Evolutionary conservation across 2,797 vertebrate species (phyloP).

Genomic region (Anabas testudineus): DNA sequence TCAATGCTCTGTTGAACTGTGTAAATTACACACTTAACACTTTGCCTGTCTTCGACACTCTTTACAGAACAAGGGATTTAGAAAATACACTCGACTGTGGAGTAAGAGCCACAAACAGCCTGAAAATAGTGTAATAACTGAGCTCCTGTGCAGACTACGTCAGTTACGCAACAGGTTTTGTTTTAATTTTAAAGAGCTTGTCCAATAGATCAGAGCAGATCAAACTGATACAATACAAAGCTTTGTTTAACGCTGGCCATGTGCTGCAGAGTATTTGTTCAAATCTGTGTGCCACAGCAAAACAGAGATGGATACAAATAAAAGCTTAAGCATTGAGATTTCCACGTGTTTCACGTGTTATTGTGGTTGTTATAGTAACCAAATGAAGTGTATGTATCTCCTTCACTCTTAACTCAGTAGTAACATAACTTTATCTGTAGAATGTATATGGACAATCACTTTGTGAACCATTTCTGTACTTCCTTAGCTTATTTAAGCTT

Average conservation of each 20-base stretch:
- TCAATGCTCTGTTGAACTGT: conserved; percentile 69
- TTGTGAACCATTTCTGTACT: no score
- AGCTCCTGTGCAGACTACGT: neutral
- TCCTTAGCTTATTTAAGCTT: no score
- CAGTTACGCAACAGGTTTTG: neutral
- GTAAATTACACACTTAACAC: conserved; percentile 75
- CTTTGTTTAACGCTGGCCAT: neutral
- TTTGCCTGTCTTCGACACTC: conserved; percentile 55
- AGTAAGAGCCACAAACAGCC: neutral
- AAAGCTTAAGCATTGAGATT: no score
- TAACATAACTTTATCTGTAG: no score
- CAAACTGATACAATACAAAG: neutral
- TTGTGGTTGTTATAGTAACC: no score
- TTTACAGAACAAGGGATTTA: conserved; percentile 31
- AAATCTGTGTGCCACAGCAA: no score
- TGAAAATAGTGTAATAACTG: neutral
- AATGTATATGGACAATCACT: no score
- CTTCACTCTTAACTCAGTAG: no score
- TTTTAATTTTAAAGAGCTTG: conserved; percentile 6
- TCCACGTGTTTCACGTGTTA: no score
- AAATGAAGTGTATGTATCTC: no score
- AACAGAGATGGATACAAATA: no score
- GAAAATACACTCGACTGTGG: conserved; percentile 18
- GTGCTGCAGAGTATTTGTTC: neutral
- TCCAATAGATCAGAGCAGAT: neutral